phyloP scores from a whole-genome alignment of 2,113 vertebrate species.

The Cromileptes altivelis region DNA sequence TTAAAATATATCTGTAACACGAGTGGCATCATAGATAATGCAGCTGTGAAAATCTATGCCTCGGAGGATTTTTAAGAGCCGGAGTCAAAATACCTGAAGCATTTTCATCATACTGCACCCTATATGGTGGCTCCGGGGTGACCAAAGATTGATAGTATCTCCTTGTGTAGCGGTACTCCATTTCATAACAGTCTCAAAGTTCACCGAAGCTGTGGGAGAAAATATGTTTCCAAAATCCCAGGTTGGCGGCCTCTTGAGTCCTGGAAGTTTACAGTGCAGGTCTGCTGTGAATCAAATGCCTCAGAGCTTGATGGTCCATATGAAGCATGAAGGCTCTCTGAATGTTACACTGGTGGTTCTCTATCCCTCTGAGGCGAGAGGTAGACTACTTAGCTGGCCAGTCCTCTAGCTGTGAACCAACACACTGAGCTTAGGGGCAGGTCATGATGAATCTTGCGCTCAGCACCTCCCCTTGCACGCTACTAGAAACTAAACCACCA shows the following conservation, averaged over 20 bases:
- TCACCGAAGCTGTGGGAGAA: slow-evolving; percentile 13
- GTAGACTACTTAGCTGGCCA: slow-evolving; percentile 26
- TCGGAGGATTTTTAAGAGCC: not conserved
- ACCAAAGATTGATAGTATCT: slow-evolving; percentile 36
- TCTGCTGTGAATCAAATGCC: slow-evolving; percentile 19
- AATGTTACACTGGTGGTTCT: not conserved
- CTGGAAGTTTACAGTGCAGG: not conserved
- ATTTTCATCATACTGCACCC: not conserved
- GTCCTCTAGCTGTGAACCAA: slow-evolving; percentile 17
- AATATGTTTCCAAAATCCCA: slow-evolving; percentile 25
- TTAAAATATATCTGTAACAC: not conserved
- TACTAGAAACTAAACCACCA: slow-evolving; percentile 41
- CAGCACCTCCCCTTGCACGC: slow-evolving; percentile 45
- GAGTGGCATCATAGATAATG: not conserved
- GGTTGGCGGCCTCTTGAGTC: not conserved
- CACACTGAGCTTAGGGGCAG: slow-evolving; percentile 18
- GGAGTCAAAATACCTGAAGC: slow-evolving; percentile 1
- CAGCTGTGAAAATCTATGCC: not conserved
- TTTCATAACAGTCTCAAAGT: slow-evolving; percentile 47
- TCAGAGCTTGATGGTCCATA: not conserved
- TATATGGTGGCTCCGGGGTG: slow-evolving; percentile 63
- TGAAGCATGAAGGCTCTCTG: not conserved
- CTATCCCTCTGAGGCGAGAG: slow-evolving; percentile 1
- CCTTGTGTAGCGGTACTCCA: slow-evolving; percentile 62
- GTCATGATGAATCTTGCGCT: slow-evolving; percentile 21